phyloP scores from a whole-genome alignment of 1,140 invertebrate genomes.

The Maniola jurtina region DNA sequence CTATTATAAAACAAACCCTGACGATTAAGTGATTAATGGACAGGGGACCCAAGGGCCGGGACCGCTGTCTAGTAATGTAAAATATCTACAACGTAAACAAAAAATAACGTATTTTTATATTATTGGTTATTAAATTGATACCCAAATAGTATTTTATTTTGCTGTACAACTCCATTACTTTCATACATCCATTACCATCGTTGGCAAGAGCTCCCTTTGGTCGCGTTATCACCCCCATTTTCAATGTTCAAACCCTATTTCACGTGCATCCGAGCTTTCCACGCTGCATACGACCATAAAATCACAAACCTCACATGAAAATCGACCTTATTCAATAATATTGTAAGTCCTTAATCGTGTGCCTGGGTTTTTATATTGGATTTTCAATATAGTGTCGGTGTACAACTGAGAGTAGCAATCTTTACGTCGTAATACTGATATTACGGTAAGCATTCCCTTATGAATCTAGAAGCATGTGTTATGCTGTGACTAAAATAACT shows the following conservation, averaged over 20 bases:
- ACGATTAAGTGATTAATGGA: too few species aligned
- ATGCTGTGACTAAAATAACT: not conserved
- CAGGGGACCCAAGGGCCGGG: too few species aligned
- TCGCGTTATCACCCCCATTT: slow-evolving; percentile 30
- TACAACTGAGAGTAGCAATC: slow-evolving; percentile 8
- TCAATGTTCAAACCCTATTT: slow-evolving; percentile 34
- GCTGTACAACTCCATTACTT: not conserved
- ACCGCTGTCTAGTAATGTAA: too few species aligned
- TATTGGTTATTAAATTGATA: not conserved
- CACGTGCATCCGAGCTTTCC: slow-evolving; percentile 24
- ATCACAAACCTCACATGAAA: not conserved
- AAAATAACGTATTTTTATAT: too few species aligned
- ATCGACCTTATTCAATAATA: not conserved
- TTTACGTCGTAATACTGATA: slow-evolving; percentile 13
- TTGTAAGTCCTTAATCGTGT: not conserved
- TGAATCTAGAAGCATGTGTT: slow-evolving; percentile 1
- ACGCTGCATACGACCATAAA: not conserved
- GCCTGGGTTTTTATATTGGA: not conserved
- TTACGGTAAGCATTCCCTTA: slow-evolving; percentile 7
- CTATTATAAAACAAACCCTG: too few species aligned
- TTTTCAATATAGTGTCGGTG: not conserved
- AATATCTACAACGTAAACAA: too few species aligned
- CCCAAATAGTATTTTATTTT: not conserved
- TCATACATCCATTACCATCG: slow-evolving; percentile 10
- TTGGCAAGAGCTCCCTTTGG: slow-evolving; percentile 25